These are phyloP conservation scores for Umimayanthus kanabou DNA, from an alignment of 92 coral and sea anemone genomes.

Conservation along the genomic window DNA sequence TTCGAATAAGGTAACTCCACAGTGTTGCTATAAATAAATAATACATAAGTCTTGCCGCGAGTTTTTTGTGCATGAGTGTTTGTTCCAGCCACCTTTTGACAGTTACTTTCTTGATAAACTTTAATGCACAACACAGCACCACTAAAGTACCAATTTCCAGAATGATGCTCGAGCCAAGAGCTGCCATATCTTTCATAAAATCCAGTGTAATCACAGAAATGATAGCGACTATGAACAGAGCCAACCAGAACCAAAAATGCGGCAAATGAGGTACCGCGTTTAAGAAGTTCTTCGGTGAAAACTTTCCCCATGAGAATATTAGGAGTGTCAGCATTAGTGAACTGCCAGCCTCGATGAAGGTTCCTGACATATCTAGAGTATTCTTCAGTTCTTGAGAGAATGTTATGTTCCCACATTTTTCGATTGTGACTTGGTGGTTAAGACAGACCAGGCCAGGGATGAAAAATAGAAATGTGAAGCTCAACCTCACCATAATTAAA, in stretches of 20 bases:
- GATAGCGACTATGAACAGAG: slow-evolving; percentile 20
- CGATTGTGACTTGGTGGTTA: slow-evolving; percentile 50
- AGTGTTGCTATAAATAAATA: slow-evolving; percentile 52
- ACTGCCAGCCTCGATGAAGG: slow-evolving; percentile 57
- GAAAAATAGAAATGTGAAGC: slow-evolving; percentile 51
- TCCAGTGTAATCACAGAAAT: slow-evolving; percentile 32
- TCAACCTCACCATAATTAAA: slow-evolving; percentile 41
- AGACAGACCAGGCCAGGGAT: slow-evolving; percentile 61
- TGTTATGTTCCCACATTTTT: slow-evolving; percentile 61
- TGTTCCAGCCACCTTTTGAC: slow-evolving; percentile 54
- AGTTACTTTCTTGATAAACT: slow-evolving; percentile 63
- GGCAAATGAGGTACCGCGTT: slow-evolving; percentile 45
- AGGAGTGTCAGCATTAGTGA: slow-evolving; percentile 16
- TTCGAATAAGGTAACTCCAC: slow-evolving; percentile 67
- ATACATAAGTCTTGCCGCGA: slow-evolving; percentile 38
- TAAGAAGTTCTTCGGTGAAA: slow-evolving; percentile 47
- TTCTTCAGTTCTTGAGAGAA: slow-evolving; percentile 55
- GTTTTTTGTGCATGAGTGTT: neutral
- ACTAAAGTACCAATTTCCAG: slow-evolving; percentile 52
- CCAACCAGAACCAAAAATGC: slow-evolving; percentile 70
- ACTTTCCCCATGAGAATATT: slow-evolving; percentile 69
- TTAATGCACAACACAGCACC: slow-evolving; percentile 70
- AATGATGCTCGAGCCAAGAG: slow-evolving; percentile 57
- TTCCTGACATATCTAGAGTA: slow-evolving; percentile 56
- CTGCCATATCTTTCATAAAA: slow-evolving; percentile 18